These are phyloP conservation scores for Odontamblyopus lacepedii DNA, from an alignment of 2,797 vertebrate species.

Conservation along the genomic window DNA sequence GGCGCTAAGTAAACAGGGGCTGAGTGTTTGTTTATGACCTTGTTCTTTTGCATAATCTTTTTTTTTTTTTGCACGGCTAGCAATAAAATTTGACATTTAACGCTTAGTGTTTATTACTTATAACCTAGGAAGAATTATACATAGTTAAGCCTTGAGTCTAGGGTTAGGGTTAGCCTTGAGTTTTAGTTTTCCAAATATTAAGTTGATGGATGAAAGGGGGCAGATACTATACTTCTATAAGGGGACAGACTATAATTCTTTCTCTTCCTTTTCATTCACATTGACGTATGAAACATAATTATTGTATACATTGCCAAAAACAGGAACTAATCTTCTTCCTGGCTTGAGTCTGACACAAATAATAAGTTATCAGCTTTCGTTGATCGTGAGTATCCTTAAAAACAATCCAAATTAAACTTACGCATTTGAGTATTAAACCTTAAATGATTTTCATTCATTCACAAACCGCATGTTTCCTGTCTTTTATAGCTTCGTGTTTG, in stretches of 20 bases:
- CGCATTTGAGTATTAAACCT: neutral
- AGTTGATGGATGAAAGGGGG: too few relatives aligned
- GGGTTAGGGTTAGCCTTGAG: too few relatives aligned
- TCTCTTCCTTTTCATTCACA: too few relatives aligned
- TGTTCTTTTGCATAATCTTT: neutral
- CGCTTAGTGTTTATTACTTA: neutral
- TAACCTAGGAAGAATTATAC: neutral
- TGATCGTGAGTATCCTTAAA: neutral
- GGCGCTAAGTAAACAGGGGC: neutral
- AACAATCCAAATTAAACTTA: neutral
- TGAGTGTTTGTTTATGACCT: neutral
- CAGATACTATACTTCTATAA: too few relatives aligned
- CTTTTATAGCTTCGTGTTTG: conserved; percentile 19
- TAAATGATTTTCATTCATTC: neutral
- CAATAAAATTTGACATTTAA: neutral
- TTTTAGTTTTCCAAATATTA: neutral
- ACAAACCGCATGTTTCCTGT: conserved; percentile 6
- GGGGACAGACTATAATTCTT: too few relatives aligned
- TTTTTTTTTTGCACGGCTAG: neutral
- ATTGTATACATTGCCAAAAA: too few relatives aligned
- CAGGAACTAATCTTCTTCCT: too few relatives aligned
- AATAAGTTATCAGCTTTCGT: neutral
- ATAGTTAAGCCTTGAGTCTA: neutral
- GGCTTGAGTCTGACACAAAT: neutral
- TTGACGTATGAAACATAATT: too few relatives aligned